phyloP scores from a whole-genome alignment of 2,113 vertebrate genomes.

The Thalassarche chlororhynchos region DNA sequence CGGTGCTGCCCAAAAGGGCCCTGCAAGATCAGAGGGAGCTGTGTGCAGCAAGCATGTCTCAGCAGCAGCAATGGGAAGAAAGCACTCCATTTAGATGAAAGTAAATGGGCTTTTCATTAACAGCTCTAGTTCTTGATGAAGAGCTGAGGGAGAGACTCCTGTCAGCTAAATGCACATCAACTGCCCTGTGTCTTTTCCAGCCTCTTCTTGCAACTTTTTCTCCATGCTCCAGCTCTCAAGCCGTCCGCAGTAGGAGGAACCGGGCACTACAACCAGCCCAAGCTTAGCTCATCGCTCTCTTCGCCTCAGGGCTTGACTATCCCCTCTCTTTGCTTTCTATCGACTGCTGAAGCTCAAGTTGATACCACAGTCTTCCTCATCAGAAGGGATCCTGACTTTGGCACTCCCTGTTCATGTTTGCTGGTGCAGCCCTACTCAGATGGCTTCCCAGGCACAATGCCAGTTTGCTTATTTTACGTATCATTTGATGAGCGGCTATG shows the following conservation, averaged over 20 bases:
- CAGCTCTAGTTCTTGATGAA: not conserved
- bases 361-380: not conserved
- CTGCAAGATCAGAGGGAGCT: not conserved
- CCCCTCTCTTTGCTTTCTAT: not conserved
- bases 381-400: not conserved
- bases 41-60: rapidly evolving
- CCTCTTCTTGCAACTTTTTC: not conserved
- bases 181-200: not conserved
- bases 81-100: not conserved
- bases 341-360: not conserved
- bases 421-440: not conserved
- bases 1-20: not conserved
- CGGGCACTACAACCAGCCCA: rapidly evolving
- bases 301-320: not conserved
- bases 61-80: not conserved
- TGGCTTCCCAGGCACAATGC: not conserved
- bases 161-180: not conserved
- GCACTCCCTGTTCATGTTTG: not conserved
- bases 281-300: not conserved
- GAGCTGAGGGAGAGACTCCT: not conserved
- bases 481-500: not conserved
- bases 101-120: not conserved
- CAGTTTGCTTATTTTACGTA: not conserved
- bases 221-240: not conserved
- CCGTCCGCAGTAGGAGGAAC: not conserved